Conservation (phyloP, 2,888 invertebrate genomes). For the Mythimna impura region DNA sequence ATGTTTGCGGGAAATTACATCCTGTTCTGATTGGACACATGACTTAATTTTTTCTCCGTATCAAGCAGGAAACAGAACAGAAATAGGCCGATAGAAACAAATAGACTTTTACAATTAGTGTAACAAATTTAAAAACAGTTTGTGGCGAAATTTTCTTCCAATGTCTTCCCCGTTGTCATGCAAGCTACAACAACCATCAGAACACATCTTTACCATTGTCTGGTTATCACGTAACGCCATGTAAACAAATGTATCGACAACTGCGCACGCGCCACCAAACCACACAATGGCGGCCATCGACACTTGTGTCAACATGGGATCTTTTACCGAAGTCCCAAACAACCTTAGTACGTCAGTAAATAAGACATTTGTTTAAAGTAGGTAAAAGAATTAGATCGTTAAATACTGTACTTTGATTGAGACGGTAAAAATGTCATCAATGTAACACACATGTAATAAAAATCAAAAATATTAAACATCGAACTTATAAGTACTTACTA, state of each 20-base stretch:
- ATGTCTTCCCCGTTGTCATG: slow-evolving; percentile 9
- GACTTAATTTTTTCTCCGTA: no score
- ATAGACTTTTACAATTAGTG: no score
- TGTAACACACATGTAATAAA: not conserved
- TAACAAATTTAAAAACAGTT: not conserved
- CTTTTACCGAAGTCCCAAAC: slow-evolving; percentile 48
- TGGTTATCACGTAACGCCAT: slow-evolving; percentile 33
- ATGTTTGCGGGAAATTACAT: no score
- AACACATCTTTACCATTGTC: slow-evolving; percentile 38
- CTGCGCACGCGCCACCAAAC: slow-evolving; percentile 64
- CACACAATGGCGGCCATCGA: slow-evolving; percentile 47
- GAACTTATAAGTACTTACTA: not conserved
- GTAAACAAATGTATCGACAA: slow-evolving; percentile 13
- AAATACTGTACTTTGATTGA: slow-evolving; percentile 1
- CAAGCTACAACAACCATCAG: slow-evolving; percentile 22
- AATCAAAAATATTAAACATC: not conserved
- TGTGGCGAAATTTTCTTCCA: not conserved
- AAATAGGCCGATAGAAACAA: no score
- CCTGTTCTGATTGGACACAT: no score
- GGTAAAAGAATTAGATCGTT: slow-evolving; percentile 7
- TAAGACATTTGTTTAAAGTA: slow-evolving; percentile 26
- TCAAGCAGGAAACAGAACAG: no score
- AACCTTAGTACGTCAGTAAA: slow-evolving; percentile 49
- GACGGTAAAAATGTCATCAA: not conserved
- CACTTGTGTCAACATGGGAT: slow-evolving; percentile 61